phyloP scores from a whole-genome alignment of 1,140 invertebrate genomes.

The Diabrotica virgifera region DNA sequence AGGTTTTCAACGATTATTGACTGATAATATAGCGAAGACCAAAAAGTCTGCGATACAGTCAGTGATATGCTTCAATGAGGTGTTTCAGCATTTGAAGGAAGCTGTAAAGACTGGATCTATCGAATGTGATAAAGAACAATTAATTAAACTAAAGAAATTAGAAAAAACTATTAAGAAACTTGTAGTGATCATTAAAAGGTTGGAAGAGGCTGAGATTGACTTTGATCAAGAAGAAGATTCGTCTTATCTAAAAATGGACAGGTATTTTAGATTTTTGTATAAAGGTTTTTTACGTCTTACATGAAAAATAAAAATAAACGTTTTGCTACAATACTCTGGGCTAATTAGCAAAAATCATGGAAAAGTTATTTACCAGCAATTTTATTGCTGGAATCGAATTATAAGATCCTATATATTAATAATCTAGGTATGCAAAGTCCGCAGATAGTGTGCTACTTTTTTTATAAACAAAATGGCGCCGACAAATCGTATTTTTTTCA shows the following conservation, averaged over 20 bases:
- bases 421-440: too few species aligned
- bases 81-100: slow-evolving; percentile 30
- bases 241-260: slow-evolving; percentile 53
- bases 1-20: slow-evolving; percentile 2
- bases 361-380: too few species aligned
- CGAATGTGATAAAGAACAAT: slow-evolving; percentile 27
- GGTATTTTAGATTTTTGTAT: slow-evolving; percentile 36
- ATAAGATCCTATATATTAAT: too few species aligned
- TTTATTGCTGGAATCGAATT: too few species aligned
- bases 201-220: slow-evolving; percentile 51
- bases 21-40: slow-evolving; percentile 20
- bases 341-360: too few species aligned
- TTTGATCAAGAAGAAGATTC: slow-evolving; percentile 54
- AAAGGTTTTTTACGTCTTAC: too few species aligned
- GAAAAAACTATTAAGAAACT: slow-evolving; percentile 49
- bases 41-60: slow-evolving; percentile 21
- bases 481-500: too few species aligned
- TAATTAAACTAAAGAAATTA: slow-evolving; percentile 44
- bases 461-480: too few species aligned
- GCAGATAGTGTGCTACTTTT: too few species aligned
- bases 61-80: slow-evolving; percentile 33
- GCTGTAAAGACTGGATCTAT: slow-evolving; percentile 21
- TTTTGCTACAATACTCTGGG: too few species aligned
- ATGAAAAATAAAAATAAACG: too few species aligned
- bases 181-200: slow-evolving; percentile 49